phyloP scores from a whole-genome alignment of 2,113 vertebrate genomes.

The Poeciliopsis turrubarensis region DNA sequence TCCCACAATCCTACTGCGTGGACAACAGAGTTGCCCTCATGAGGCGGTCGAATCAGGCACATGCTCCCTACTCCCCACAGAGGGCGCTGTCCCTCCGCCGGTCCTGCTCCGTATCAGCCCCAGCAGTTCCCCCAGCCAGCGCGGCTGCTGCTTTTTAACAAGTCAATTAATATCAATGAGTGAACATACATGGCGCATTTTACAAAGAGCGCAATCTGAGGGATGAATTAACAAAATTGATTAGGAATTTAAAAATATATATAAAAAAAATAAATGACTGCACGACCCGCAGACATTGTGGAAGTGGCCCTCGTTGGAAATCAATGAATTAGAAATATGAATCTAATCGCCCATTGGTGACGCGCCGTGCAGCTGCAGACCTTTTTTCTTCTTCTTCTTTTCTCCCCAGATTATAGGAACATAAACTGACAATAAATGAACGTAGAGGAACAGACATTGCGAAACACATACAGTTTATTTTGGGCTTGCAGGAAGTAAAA shows the following conservation, averaged over 20 bases:
- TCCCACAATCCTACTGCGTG: background rate
- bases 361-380: constrained; percentile 45
- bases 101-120: constrained; percentile 5
- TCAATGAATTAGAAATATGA: constrained; percentile 74
- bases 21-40: background rate
- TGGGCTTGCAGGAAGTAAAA: background rate
- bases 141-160: constrained; percentile 52
- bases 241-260: constrained; percentile 46
- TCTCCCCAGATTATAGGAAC: background rate
- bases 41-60: background rate
- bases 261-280: constrained; percentile 45
- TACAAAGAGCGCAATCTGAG: constrained; percentile 71
- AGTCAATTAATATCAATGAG: constrained; percentile 78
- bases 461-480: background rate
- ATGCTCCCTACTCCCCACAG: constrained; percentile 55
- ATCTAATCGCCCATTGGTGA: constrained; percentile 66
- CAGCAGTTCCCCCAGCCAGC: constrained; percentile 7
- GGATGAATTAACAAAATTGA: constrained; percentile 72
- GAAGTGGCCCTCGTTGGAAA: constrained; percentile 61
- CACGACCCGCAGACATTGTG: constrained; percentile 52
- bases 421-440: background rate
- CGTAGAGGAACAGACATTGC: background rate
- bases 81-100: constrained; percentile 71
- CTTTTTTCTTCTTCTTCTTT: constrained; percentile 9
- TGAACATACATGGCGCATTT: constrained; percentile 68